Evolutionary conservation across 2,113 vertebrate species (phyloP).

Genomic region (Cebidichthys violaceus): DNA sequence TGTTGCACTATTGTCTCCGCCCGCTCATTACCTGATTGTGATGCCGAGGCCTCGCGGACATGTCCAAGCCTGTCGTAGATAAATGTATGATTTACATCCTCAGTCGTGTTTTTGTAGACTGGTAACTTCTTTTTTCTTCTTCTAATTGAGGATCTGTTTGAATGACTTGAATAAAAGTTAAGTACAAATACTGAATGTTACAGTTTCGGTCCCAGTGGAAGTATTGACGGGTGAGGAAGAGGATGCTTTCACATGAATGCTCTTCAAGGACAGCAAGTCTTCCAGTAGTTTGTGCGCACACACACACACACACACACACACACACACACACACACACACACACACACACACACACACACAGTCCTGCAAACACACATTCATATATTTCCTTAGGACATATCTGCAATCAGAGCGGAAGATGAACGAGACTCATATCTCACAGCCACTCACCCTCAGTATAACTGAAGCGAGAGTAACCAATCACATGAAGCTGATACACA

Average conservation of each 20-base stretch:
- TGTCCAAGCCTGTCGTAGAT: constrained; percentile 26
- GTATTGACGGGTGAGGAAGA: constrained; percentile 1
- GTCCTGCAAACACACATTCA: constrained; percentile 10
- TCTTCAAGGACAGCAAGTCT: not conserved
- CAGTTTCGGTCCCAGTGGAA: not conserved
- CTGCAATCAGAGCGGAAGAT: constrained; percentile 77
- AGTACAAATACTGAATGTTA: not conserved
- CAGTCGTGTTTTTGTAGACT: not conserved
- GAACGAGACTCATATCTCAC: constrained; percentile 60
- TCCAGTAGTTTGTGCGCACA: constrained; percentile 16
- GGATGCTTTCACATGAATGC: constrained; percentile 19
- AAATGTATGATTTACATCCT: constrained; percentile 32
- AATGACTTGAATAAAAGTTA: not conserved
- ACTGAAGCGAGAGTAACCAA: constrained; percentile 45
- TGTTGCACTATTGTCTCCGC: constrained; percentile 49
- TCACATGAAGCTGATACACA: constrained; percentile 38
- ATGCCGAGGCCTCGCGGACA: constrained; percentile 24
- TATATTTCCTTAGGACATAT: constrained; percentile 57
- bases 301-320: not conserved
- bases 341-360: not conserved
- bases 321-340: not conserved
- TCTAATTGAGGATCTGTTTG: not conserved
- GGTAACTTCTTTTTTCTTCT: not conserved
- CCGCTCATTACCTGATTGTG: constrained; percentile 36
- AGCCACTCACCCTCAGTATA: constrained; percentile 48